phyloP scores from a whole-genome alignment of 1,140 invertebrate species.

The Heterodera carotae region DNA sequence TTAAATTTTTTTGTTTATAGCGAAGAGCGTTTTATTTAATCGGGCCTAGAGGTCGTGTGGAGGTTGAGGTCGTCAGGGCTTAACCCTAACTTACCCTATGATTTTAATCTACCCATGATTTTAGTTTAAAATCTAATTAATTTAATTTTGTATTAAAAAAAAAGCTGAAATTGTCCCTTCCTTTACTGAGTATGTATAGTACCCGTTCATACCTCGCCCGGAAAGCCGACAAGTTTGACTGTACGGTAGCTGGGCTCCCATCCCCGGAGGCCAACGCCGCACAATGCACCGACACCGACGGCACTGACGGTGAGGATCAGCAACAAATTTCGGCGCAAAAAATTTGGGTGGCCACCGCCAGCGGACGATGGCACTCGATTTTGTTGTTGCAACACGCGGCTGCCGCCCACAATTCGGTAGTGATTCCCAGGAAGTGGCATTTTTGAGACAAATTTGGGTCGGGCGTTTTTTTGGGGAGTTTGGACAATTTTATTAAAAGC shows the following conservation, averaged over 20 bases:
- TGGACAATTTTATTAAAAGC: too few species aligned
- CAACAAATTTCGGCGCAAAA: conserved; percentile 47
- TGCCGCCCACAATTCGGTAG: conserved; percentile 1
- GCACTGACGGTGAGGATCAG: conserved; percentile 51
- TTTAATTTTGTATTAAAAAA: conserved; percentile 31
- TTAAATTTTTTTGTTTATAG: too few species aligned
- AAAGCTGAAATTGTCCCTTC: conserved; percentile 46
- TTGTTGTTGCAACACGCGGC: conserved; percentile 3
- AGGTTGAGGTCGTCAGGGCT: too few species aligned
- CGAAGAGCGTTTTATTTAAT: too few species aligned
- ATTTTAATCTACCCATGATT: too few species aligned
- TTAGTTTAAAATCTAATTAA: conserved; percentile 17
- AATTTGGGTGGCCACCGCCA: background rate
- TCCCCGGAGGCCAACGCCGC: conserved; percentile 47
- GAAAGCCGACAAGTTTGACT: conserved; percentile 57
- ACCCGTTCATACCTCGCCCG: conserved; percentile 51
- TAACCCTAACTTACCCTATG: too few species aligned
- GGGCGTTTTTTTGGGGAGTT: too few species aligned
- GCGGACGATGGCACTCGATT: too few species aligned
- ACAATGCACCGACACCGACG: conserved; percentile 50
- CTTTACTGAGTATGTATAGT: conserved; percentile 48
- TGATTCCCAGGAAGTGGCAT: background rate
- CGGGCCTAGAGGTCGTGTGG: too few species aligned
- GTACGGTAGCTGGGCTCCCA: conserved; percentile 42
- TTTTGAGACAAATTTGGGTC: background rate